Evolutionary conservation across 2,797 vertebrate species (phyloP).

Genomic region (Graptemys geographica): DNA sequence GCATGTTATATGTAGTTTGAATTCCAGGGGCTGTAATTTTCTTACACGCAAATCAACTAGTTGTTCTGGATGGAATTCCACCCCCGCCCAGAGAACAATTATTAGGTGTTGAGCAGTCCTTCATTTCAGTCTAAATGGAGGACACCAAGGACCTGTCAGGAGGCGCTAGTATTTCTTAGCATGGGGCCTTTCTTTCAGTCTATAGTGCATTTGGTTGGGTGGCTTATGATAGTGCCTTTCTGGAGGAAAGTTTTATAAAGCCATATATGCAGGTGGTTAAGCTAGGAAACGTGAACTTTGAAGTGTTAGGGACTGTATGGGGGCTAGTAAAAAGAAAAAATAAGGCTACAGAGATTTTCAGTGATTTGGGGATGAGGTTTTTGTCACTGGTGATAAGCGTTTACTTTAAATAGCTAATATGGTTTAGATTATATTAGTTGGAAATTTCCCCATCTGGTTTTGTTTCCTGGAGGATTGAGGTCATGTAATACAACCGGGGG

Average conservation of each 20-base stretch:
- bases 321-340: conserved; percentile 20
- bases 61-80: neutral
- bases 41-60: neutral
- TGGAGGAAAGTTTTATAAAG: neutral
- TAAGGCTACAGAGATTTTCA: neutral
- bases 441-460: conserved; percentile 54
- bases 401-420: conserved; percentile 20
- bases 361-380: neutral
- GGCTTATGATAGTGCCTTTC: neutral
- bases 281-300: neutral
- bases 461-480: conserved; percentile 47
- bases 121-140: neutral
- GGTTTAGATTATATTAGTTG: conserved; percentile 11
- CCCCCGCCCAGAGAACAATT: neutral
- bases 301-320: neutral
- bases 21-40: neutral
- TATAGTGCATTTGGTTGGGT: neutral
- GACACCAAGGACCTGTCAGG: neutral
- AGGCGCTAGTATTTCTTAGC: neutral
- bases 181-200: neutral
- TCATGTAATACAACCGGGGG: conserved; percentile 12
- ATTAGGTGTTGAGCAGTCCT: neutral
- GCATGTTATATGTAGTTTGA: neutral
- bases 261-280: neutral
- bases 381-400: conserved; percentile 8